phyloP scores from a whole-genome alignment of 2,888 invertebrate species.

The Tipula confusa region DNA sequence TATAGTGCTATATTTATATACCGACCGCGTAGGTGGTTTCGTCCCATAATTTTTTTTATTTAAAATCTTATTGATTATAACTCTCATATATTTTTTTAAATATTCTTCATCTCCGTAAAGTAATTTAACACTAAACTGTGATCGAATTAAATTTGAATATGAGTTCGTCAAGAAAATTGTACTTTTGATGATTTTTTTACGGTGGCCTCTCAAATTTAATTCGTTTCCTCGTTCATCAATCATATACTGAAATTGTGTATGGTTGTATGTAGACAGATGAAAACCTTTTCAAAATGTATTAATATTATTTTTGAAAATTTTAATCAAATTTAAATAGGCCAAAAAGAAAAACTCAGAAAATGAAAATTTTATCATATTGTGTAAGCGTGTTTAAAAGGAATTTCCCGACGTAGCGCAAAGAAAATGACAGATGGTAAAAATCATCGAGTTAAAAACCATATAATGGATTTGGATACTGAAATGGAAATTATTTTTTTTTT shows the following conservation, averaged over 20 bases:
- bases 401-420: background rate
- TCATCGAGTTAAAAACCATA: background rate
- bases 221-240: background rate
- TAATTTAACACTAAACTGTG: background rate
- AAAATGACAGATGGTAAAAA: background rate
- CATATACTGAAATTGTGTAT: background rate
- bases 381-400: background rate
- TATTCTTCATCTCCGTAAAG: background rate
- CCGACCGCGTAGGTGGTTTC: background rate
- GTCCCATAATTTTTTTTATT: background rate
- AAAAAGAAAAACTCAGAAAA: background rate
- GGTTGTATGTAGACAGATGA: background rate
- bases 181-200: background rate
- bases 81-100: background rate
- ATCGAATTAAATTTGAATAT: background rate
- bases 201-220: background rate
- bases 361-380: background rate
- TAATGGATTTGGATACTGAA: background rate
- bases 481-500: too few relatives aligned
- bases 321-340: background rate
- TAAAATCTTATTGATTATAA: background rate
- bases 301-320: background rate
- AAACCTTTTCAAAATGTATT: background rate
- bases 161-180: too few relatives aligned
- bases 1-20: background rate